Base-by-base conservation (phyloP, 2,888 invertebrate genomes). In the Noctua fimbriata region DNA sequence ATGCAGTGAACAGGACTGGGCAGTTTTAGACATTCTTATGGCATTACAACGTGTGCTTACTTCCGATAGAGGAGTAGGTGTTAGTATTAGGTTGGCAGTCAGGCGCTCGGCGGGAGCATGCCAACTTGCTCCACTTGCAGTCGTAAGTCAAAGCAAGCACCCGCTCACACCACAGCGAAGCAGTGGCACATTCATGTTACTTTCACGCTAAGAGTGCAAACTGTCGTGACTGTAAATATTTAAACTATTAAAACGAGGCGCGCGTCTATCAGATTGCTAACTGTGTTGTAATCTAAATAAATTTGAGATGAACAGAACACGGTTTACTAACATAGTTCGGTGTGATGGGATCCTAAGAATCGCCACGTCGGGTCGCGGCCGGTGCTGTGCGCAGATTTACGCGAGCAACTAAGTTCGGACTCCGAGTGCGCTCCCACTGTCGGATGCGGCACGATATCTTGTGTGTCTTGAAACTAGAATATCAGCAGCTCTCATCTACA, bases 371-470 rank as follows among this genome's bases (percentile, higher is more conserved):
- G 44, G 58, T 28, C 69, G 52, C 73, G 81, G 55, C 70, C 69
- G 63, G 60, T 49, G 78, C 74, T 24, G 63, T 14, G 84, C 81
- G 72, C 76, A 81, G 86, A 87, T 86, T 89, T 87, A 89, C 85
- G 83, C 70, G 85, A 85, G 80, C 83, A 87, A 83, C 82, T 87
- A 84, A 88, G 76, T 86, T 75, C 71, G 9, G 73, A 80, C 71
- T 52, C 69, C 18, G 18, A 16, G 71, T 77, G 79, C 76, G 52
- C 18, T 52, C 66, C 44, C 83, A 65, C 65, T 69, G 18, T 24
- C 16, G 0, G 10, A 5, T 24, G 55, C 74, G 78, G 73, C 41
- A 75, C 73, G 78, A 28, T 28, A n/a, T 24, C 0, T 24, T 52
- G 21, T 55, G 12, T 2, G 2, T 10, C 18, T 55, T 55, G 10